These are phyloP conservation scores for Metridium senile DNA, from an alignment of 92 coral and sea anemone genomes.

Conservation along the genomic window DNA sequence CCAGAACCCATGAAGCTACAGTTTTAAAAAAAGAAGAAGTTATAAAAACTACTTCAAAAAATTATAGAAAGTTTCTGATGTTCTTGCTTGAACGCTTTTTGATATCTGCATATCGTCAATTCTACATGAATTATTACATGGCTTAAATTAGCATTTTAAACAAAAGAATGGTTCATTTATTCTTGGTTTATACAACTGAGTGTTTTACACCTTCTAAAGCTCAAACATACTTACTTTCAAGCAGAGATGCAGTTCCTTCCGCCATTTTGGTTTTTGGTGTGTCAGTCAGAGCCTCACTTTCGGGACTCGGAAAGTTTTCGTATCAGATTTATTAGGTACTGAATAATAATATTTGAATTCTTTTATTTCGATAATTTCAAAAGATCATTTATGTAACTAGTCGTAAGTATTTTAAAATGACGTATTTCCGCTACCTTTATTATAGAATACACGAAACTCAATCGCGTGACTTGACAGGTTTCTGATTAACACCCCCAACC, in stretches of 20 bases:
- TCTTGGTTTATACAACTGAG: neutral
- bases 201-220: neutral
- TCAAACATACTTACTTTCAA: neutral
- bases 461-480: too few relatives aligned
- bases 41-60: neutral
- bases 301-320: neutral
- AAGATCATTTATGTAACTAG: too few relatives aligned
- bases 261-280: slow-evolving; percentile 19
- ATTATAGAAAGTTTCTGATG: neutral
- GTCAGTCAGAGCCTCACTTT: neutral
- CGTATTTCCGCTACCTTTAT: too few relatives aligned
- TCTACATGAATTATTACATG: neutral
- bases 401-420: too few relatives aligned
- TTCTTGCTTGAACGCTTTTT: neutral
- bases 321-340: too few relatives aligned
- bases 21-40: neutral
- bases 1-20: slow-evolving; percentile 96
- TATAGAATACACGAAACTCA: too few relatives aligned
- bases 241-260: neutral
- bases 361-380: too few relatives aligned
- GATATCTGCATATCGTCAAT: neutral
- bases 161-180: slow-evolving; percentile 32
- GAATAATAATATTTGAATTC: too few relatives aligned
- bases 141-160: slow-evolving; percentile 20
- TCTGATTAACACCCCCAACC: too few relatives aligned